Evolutionary conservation across 2,113 vertebrate genomes (phyloP).

Genomic region (Pandion haliaetus): DNA sequence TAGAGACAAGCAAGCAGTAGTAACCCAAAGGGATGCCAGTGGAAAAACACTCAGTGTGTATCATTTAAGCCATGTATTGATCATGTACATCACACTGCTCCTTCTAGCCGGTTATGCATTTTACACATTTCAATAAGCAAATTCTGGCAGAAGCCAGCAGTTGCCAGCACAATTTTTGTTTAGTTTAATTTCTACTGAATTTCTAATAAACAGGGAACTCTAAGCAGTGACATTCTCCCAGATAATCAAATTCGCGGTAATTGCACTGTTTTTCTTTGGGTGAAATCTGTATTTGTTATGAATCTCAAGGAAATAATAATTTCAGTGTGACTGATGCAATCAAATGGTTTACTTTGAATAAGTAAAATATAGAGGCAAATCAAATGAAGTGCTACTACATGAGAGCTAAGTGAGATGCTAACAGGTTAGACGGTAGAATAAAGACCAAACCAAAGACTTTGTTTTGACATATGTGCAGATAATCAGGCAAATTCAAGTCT

Average conservation of each 20-base stretch:
- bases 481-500: slow-evolving; percentile 9
- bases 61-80: not conserved
- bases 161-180: not conserved
- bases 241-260: not conserved
- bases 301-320: slow-evolving; percentile 15
- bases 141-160: not conserved
- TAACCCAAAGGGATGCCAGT: not conserved
- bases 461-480: not conserved
- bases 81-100: not conserved
- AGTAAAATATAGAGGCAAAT: not conserved
- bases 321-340: not conserved
- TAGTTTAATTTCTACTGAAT: not conserved
- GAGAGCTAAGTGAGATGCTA: not conserved
- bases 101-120: not conserved
- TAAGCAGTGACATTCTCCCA: not conserved
- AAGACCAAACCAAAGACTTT: not conserved
- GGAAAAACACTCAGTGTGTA: not conserved
- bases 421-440: not conserved
- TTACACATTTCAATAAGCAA: not conserved
- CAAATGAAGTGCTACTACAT: not conserved
- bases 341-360: not conserved
- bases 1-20: not conserved
- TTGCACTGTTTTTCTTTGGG: not conserved
- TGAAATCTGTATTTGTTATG: not conserved
- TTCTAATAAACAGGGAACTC: not conserved